phyloP scores from a whole-genome alignment of 2,113 vertebrate genomes.

The Aspiorhynchus laticeps region DNA sequence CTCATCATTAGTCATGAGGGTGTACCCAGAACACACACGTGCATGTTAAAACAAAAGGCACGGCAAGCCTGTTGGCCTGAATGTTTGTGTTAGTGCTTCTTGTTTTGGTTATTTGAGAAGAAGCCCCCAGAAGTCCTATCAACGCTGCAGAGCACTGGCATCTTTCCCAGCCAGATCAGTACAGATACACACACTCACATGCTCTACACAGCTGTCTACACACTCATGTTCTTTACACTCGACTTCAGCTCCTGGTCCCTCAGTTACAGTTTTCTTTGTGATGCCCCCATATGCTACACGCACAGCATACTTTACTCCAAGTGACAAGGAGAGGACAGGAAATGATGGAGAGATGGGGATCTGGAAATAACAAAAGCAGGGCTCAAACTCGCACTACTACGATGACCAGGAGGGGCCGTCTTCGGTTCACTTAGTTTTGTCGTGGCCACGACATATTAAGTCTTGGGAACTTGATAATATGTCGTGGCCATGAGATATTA shows the following conservation, averaged over 20 bases:
- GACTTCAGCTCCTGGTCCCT: constrained; percentile 26
- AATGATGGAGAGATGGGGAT: neutral
- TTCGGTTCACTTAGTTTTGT: no score
- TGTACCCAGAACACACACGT: constrained; percentile 34
- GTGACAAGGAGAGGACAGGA: neutral
- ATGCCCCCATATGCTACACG: neutral
- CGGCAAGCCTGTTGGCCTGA: constrained; percentile 10
- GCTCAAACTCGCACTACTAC: no score
- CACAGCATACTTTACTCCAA: neutral
- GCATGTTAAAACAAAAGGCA: constrained; percentile 42
- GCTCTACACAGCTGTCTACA: constrained; percentile 32
- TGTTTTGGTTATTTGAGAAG: constrained; percentile 58
- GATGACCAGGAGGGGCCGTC: no score
- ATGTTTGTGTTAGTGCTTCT: constrained; percentile 36
- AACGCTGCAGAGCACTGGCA: constrained; percentile 23
- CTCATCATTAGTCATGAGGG: constrained; percentile 50
- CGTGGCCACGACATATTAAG: no score
- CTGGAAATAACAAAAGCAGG: neutral
- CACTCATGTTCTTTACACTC: constrained; percentile 10
- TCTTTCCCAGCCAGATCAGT: constrained; percentile 1
- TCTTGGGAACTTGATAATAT: no score
- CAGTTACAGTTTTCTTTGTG: constrained; percentile 25
- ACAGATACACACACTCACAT: neutral
- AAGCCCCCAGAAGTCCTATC: constrained; percentile 38
- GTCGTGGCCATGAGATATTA: no score